phyloP scores from a whole-genome alignment of 2,888 invertebrate genomes.

The Athalia circularis region DNA sequence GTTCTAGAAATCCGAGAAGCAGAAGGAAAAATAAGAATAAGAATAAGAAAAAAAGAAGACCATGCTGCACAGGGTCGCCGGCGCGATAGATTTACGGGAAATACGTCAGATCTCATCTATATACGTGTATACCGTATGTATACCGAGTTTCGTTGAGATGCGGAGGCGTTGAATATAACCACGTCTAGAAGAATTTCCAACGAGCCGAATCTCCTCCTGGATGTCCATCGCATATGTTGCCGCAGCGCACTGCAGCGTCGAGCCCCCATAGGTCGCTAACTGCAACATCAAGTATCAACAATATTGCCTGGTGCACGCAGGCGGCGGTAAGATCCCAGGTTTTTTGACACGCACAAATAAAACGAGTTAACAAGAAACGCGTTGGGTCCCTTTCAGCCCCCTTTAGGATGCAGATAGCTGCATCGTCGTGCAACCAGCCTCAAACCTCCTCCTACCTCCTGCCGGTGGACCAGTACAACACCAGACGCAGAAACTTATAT shows the following conservation, averaged over 20 bases:
- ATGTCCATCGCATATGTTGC: no score
- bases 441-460: no score
- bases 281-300: slow-evolving; percentile 72
- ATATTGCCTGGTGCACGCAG: slow-evolving; percentile 62
- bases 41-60: no score
- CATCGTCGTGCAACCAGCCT: slow-evolving; percentile 49
- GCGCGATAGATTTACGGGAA: slow-evolving; percentile 19
- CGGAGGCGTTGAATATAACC: background rate
- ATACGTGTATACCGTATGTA: background rate
- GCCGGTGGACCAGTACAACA: background rate
- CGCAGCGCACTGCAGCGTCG: background rate
- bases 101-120: background rate
- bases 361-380: slow-evolving; percentile 54
- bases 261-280: slow-evolving; percentile 49
- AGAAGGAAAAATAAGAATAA: no score
- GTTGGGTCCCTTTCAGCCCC: slow-evolving; percentile 41
- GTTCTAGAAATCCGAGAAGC: background rate
- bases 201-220: no score
- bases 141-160: background rate
- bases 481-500: slow-evolving; percentile 30
- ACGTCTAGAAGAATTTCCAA: no score
- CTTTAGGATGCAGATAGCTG: slow-evolving; percentile 41
- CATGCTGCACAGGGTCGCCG: background rate
- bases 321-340: slow-evolving; percentile 53
- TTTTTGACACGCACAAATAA: slow-evolving; percentile 65